Conservation (phyloP, 2,797 vertebrate species). For the Dendrocincla tyrannina region DNA sequence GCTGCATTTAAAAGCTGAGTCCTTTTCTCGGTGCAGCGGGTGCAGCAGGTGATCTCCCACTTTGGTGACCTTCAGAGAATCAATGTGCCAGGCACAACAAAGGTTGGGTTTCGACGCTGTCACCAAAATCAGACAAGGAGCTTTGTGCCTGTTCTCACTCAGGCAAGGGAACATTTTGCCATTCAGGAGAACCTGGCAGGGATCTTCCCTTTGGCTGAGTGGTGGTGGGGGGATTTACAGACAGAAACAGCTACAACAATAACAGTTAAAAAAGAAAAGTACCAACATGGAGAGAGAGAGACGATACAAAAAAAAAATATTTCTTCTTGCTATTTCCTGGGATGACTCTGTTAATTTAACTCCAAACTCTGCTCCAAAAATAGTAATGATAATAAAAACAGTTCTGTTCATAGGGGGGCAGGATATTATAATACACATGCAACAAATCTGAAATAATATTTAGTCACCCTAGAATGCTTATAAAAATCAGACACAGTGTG, state of each 20-base stretch:
- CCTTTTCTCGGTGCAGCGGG: not conserved
- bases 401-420: not conserved
- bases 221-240: not conserved
- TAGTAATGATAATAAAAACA: not conserved
- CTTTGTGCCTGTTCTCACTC: not conserved
- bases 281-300: not conserved
- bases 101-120: not conserved
- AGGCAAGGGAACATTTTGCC: not conserved
- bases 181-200: not conserved
- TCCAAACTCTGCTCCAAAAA: not conserved
- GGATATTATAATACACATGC: not conserved
- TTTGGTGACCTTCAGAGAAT: not conserved
- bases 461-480: not conserved
- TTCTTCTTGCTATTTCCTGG: not conserved
- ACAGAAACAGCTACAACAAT: constrained; percentile 30
- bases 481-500: not conserved
- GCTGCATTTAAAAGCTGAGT: not conserved
- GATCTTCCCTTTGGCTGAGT: not conserved
- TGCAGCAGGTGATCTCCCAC: not conserved
- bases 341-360: not conserved
- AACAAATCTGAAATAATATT: not conserved
- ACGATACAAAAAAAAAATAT: not conserved
- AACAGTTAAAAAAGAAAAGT: constrained; percentile 23
- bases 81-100: not conserved
- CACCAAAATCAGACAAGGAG: not conserved